These are phyloP conservation scores for Pseudobourletiella spinata DNA, from an alignment of 1,140 invertebrate species.

Conservation along the genomic window DNA sequence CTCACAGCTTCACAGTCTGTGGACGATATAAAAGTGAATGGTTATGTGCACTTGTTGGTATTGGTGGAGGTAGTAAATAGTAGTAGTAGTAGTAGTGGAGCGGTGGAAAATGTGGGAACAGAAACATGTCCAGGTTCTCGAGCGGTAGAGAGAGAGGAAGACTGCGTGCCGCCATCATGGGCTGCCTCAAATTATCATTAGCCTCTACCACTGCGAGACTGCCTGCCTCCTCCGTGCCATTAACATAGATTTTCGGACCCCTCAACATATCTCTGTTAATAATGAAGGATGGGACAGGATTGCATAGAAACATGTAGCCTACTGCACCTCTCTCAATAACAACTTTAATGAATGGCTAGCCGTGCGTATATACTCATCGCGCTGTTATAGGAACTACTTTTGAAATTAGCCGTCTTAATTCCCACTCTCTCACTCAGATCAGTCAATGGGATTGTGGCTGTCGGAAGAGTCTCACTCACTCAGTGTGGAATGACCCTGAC, in stretches of 20 bases:
- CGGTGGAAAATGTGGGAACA: not conserved
- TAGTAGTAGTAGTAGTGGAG: not conserved
- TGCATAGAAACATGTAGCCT: not conserved
- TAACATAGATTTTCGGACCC: not conserved
- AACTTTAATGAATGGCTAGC: not conserved
- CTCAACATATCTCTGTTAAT: too few species aligned
- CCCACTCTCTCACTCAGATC: too few species aligned
- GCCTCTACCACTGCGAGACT: not conserved
- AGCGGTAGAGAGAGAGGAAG: conserved; percentile 17
- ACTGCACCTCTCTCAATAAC: not conserved
- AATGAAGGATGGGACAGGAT: too few species aligned
- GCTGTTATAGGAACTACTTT: too few species aligned
- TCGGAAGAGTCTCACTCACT: not conserved
- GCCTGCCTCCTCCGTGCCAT: not conserved
- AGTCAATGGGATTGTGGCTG: not conserved
- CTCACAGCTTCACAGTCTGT: not conserved
- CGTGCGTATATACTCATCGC: not conserved
- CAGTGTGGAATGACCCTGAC: too few species aligned
- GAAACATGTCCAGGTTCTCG: conserved; percentile 7
- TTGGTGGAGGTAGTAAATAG: too few species aligned
- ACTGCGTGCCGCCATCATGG: conserved; percentile 31
- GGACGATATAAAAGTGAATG: too few species aligned
- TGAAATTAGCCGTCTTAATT: too few species aligned
- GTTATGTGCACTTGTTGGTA: too few species aligned
- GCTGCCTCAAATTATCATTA: conserved; percentile 22